Evolutionary conservation across 2,797 vertebrate species (phyloP).

Genomic region (Vultur gryphus): DNA sequence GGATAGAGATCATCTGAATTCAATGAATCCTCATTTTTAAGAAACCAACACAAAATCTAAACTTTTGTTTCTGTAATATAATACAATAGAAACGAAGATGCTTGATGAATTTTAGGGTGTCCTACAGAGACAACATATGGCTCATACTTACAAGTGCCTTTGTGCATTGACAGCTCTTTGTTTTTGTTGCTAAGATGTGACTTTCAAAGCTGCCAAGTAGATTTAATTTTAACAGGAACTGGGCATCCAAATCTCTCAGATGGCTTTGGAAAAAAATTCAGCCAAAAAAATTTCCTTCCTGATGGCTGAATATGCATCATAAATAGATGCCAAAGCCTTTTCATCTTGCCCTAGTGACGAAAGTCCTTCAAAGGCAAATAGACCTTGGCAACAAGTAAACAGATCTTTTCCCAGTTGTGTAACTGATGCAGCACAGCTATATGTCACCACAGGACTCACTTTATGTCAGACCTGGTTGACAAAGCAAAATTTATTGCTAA

Average conservation of each 20-base stretch:
- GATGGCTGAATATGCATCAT: neutral
- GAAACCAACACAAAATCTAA: neutral
- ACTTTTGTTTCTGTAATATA: neutral
- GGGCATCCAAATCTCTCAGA: neutral
- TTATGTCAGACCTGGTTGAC: neutral
- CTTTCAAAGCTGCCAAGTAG: neutral
- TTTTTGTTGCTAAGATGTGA: neutral
- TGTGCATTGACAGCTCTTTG: neutral
- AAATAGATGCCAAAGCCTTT: neutral
- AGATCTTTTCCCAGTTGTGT: neutral
- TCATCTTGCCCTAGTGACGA: neutral
- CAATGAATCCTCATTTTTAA: neutral
- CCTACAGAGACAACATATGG: neutral
- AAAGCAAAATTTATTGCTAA: neutral
- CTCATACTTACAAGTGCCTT: neutral
- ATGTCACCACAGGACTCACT: neutral
- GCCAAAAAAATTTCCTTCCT: neutral
- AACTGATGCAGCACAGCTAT: neutral
- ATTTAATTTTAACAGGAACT: slow-evolving; percentile 17
- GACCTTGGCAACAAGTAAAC: neutral
- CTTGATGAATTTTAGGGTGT: neutral
- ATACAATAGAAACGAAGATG: neutral
- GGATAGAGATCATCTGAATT: neutral
- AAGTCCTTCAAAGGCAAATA: neutral
- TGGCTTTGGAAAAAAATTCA: neutral